Evolutionary conservation across 2,113 vertebrate species (phyloP).

Genomic region (Morone saxatilis): DNA sequence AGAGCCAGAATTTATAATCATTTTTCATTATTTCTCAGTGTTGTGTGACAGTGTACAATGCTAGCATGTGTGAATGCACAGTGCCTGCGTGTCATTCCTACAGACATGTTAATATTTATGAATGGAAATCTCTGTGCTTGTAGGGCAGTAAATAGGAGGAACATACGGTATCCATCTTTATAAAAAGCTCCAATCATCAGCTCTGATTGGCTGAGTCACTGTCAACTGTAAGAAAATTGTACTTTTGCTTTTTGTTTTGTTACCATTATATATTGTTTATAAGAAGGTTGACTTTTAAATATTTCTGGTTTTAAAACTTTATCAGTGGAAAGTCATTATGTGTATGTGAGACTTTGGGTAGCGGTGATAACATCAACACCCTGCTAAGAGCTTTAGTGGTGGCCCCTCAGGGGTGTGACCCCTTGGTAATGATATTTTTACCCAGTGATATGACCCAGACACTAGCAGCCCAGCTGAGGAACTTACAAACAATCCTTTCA

Average conservation of each 20-base stretch:
- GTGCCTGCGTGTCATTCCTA: not conserved
- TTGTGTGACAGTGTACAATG: not conserved
- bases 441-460: slow-evolving; percentile 32
- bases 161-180: not conserved
- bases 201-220: not conserved
- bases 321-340: slow-evolving; percentile 13
- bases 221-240: too few relatives aligned
- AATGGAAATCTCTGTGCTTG: slow-evolving; percentile 22
- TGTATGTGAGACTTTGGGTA: slow-evolving; percentile 4
- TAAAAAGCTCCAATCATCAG: slow-evolving; percentile 2
- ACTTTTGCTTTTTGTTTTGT: too few relatives aligned
- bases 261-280: too few relatives aligned
- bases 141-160: not conserved
- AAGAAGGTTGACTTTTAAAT: not conserved
- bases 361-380: slow-evolving; percentile 44
- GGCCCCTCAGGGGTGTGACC: slow-evolving; percentile 40
- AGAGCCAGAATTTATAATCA: not conserved
- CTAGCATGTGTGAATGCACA: slow-evolving; percentile 7
- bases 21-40: not conserved
- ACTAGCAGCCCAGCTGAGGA: slow-evolving; percentile 19
- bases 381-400: slow-evolving; percentile 47
- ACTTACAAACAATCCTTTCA: slow-evolving; percentile 20
- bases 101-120: slow-evolving; percentile 1
- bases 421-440: slow-evolving; percentile 52
- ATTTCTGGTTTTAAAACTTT: not conserved